These are phyloP conservation scores for Dasypolia templi DNA, from an alignment of 2,888 invertebrate species.

Conservation along the genomic window DNA sequence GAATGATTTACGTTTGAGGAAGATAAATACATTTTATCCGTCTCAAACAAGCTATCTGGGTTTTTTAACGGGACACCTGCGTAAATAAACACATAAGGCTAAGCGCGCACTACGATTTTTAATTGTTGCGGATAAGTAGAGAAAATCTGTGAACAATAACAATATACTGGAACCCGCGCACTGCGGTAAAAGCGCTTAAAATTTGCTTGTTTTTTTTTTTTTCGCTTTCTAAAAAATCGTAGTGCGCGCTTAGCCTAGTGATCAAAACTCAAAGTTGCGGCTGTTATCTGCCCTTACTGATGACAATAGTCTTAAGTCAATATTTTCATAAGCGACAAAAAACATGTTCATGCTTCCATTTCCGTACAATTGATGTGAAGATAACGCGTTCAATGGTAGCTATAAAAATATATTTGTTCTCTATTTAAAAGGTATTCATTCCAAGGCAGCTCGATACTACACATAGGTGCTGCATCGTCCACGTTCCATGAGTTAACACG, in stretches of 20 bases:
- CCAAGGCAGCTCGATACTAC: background rate
- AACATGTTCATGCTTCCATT: slow-evolving; percentile 24
- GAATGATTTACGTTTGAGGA: slow-evolving; percentile 14
- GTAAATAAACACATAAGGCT: background rate
- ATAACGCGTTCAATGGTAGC: slow-evolving; percentile 13
- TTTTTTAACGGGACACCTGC: background rate
- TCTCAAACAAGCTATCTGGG: background rate
- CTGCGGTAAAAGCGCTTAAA: too few species aligned
- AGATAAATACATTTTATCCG: background rate
- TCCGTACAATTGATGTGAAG: slow-evolving; percentile 4
- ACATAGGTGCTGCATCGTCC: background rate
- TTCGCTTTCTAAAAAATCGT: too few species aligned
- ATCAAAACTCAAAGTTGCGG: background rate
- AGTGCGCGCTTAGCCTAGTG: too few species aligned
- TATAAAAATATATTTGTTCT: slow-evolving; percentile 10
- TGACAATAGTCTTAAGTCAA: background rate
- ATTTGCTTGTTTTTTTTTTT: too few species aligned
- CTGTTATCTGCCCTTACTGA: background rate
- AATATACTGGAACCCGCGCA: too few species aligned
- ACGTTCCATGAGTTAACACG: slow-evolving; percentile 3
- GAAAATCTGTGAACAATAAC: too few species aligned
- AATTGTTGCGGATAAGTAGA: too few species aligned
- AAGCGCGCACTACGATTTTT: too few species aligned
- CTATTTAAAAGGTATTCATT: background rate
- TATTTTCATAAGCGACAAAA: background rate